Evolutionary conservation across 2,888 invertebrate species (phyloP).

Genomic region (Lathronympha strigana): DNA sequence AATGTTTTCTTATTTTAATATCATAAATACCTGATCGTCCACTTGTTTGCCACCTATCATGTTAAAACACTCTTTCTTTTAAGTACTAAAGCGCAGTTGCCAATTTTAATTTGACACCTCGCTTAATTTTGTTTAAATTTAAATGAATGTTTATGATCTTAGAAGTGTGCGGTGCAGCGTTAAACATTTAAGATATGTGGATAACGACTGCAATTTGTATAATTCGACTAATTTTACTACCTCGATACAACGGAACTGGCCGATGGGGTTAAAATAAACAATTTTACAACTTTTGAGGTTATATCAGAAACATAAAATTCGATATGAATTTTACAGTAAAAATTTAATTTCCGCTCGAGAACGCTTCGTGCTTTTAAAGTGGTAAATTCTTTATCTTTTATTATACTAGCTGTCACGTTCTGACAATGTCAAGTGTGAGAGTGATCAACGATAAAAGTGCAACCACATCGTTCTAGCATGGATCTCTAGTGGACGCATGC

Average conservation of each 20-base stretch:
- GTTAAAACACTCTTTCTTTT: background rate
- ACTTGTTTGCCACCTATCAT: background rate
- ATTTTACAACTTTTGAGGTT: conserved; percentile 18
- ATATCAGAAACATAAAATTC: background rate
- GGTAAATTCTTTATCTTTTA: too few relatives aligned
- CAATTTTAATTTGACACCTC: conserved; percentile 5
- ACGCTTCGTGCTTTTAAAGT: too few relatives aligned
- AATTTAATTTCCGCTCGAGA: too few relatives aligned
- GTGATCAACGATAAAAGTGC: too few relatives aligned
- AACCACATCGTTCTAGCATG: too few relatives aligned
- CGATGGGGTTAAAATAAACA: conserved; percentile 5
- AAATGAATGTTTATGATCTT: conserved; percentile 1
- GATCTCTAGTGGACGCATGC: too few relatives aligned
- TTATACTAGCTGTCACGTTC: too few relatives aligned
- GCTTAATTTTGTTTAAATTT: background rate
- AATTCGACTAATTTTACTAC: conserved; percentile 59
- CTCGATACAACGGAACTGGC: conserved; percentile 42
- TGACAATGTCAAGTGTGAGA: too few relatives aligned
- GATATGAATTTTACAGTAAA: background rate
- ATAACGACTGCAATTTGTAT: conserved; percentile 53
- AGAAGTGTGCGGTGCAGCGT: conserved; percentile 37
- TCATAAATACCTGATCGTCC: too few relatives aligned
- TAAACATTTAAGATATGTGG: conserved; percentile 48
- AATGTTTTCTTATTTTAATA: too few relatives aligned
- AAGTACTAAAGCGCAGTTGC: background rate